Base-by-base conservation (phyloP, 2,797 vertebrate genomes). In the Silurus aristotelis region DNA sequence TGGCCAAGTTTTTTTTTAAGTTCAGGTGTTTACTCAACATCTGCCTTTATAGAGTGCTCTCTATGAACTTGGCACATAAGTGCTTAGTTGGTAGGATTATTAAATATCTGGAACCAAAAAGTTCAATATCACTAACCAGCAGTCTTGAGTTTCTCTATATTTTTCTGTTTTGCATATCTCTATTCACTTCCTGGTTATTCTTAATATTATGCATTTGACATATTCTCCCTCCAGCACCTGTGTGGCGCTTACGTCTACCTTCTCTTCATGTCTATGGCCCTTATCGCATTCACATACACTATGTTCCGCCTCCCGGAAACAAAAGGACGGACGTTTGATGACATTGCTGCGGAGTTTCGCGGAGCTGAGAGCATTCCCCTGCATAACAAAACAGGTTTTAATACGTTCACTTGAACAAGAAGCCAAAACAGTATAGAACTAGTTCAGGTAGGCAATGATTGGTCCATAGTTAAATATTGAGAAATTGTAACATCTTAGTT, bases 271-370 rank as follows among this genome's bases (percentile, higher is more conserved):
- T 56, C 38, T 0, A 89, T 90, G 85, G 93, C 92, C 80, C 61
- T 93, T 46, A 4, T 89, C 4, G 91, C 94, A 75, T 93, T 94
- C 88, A 22, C 83, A 80, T 92, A 93, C 86, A 94, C 88, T 10
- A 92, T 93, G 91, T 52, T 93, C 46, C 92, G 91, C 76, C 91
- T 96, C 20, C 95, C 95, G 0, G 95, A 96, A 90, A 96, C 95
- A 3, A 95, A 92, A 84, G 94, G 95, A 0, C 92, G 95, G 12
- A 94, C 92, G 0, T 96, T 95, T 22, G 92, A 94, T 6, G 92
- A 95, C 84, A 95, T 94, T 5, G 91, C 93, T 0, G 92, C 91
- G 15, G 92, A 92, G 84, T 95, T 96, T 87, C 89, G 91, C 52
- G 93, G 93, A 70, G 87, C 92, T 0, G 93, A 95, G 17, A 89